Evolutionary conservation across 2,113 vertebrate species (phyloP).

Genomic region (Eidolon helvum): DNA sequence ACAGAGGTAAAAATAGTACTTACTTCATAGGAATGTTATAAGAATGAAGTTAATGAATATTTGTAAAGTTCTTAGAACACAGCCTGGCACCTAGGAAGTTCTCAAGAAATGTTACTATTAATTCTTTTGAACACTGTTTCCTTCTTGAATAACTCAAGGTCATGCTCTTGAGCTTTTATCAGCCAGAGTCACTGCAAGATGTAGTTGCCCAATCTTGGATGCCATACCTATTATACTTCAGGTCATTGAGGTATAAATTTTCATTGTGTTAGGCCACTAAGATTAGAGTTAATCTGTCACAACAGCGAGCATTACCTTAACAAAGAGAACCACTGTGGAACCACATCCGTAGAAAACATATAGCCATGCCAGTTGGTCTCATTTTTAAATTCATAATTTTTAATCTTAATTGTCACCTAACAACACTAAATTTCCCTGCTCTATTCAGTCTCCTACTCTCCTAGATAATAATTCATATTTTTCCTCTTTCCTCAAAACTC

Average conservation of each 20-base stretch:
- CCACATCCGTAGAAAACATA: not conserved
- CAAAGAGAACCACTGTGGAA: not conserved
- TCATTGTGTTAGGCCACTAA: not conserved
- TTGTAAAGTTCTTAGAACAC: not conserved
- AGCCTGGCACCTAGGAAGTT: not conserved
- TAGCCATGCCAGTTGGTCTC: not conserved
- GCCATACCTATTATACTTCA: not conserved
- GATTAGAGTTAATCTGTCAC: not conserved
- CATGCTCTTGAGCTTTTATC: not conserved
- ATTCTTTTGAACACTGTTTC: not conserved
- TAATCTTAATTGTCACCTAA: not conserved
- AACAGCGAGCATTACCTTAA: not conserved
- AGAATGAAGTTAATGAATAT: conserved; percentile 13
- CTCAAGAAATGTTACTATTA: not conserved
- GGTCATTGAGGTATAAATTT: not conserved
- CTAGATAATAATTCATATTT: not conserved
- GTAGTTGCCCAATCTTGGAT: not conserved
- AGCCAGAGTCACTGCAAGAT: not conserved
- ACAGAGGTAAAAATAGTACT: not conserved
- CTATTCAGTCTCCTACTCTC: not conserved
- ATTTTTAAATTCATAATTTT: not conserved
- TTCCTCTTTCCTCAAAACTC: conserved; percentile 4
- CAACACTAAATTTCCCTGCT: not conserved
- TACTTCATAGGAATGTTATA: not conserved
- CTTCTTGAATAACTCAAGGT: not conserved